Percentiles rank a stretch among this genome's conserved stretches.
Evolutionary conservation across 2,113 vertebrate genomes (phyloP).

Genomic region (Gavia stellata): DNA sequence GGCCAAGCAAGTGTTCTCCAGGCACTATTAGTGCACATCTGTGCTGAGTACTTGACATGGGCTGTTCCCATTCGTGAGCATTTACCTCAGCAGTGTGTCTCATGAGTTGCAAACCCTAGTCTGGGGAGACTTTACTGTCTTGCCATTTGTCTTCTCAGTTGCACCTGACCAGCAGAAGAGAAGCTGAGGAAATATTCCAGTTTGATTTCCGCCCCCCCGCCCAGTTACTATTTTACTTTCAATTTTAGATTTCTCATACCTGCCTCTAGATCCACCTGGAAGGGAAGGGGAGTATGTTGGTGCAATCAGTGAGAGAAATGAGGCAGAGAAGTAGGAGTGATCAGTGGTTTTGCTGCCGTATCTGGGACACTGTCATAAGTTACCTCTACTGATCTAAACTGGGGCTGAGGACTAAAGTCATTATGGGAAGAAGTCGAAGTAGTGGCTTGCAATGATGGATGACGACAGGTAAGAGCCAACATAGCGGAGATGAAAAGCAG

Average conservation of each 20-base stretch:
- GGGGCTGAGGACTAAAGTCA: neutral
- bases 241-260: neutral
- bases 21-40: neutral
- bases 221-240: neutral
- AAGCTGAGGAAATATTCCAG: neutral
- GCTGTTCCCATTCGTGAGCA: neutral
- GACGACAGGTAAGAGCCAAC: neutral
- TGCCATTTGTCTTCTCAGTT: neutral
- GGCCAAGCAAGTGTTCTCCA: neutral
- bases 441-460: neutral
- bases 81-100: neutral
- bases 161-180: neutral
- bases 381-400: neutral
- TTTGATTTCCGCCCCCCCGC: neutral
- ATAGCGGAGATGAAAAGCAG: neutral
- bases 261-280: neutral
- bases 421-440: neutral
- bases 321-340: neutral
- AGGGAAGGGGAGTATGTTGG: neutral
- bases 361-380: neutral
- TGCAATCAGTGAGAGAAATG: neutral
- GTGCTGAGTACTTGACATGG: neutral
- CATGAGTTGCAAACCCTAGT: neutral
- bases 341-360: neutral
- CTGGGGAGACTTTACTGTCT: neutral